These are phyloP conservation scores for Nephrocerus scutellatus DNA, from an alignment of 2,888 invertebrate species.

Conservation along the genomic window DNA sequence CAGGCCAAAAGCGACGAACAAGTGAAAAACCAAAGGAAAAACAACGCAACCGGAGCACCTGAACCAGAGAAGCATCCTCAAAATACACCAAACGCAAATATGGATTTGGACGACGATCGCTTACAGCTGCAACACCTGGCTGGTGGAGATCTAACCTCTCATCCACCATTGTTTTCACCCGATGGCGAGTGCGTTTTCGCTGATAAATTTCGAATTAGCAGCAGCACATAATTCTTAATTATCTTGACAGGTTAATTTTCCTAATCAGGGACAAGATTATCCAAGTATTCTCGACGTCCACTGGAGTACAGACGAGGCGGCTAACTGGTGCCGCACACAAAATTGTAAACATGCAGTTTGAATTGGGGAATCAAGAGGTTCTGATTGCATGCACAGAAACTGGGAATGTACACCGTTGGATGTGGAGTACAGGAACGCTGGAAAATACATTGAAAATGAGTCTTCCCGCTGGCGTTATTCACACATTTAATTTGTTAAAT, in stretches of 20 bases:
- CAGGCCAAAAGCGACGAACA: no score
- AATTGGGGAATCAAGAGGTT: constrained; percentile 46
- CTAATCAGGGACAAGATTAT: constrained; percentile 55
- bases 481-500: constrained; percentile 35
- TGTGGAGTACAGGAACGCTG: constrained; percentile 55
- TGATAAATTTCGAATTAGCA: no score
- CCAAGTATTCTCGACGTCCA: constrained; percentile 57
- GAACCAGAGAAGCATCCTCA: not conserved
- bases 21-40: no score
- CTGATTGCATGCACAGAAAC: constrained; percentile 52
- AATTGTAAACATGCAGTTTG: constrained; percentile 50
- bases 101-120: constrained; percentile 42
- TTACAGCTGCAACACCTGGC: constrained; percentile 54
- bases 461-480: constrained; percentile 9
- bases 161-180: constrained; percentile 56
- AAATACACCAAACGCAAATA: constrained; percentile 12
- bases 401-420: constrained; percentile 55
- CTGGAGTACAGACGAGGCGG: constrained; percentile 57
- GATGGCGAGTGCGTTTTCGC: constrained; percentile 55
- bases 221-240: constrained; percentile 22
- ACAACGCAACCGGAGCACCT: not conserved
- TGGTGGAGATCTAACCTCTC: constrained; percentile 56
- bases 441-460: constrained; percentile 26
- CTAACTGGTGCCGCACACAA: constrained; percentile 52
- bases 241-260: constrained; percentile 57